These are phyloP conservation scores for Sphyrna mokarran DNA, from an alignment of 2,113 vertebrate species.

Conservation along the genomic window DNA sequence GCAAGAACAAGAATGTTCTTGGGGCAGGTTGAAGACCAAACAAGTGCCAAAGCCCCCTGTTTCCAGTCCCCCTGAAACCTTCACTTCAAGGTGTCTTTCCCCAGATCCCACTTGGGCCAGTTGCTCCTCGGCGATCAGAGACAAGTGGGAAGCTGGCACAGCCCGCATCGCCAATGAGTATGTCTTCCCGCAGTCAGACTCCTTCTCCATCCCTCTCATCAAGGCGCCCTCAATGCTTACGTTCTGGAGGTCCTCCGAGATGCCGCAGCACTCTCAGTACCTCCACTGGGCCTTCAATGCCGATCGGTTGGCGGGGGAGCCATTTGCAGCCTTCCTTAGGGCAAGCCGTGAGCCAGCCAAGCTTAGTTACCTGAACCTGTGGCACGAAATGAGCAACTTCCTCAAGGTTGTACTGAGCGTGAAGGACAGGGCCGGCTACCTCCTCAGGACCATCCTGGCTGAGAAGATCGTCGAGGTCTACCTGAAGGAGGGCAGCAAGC, in stretches of 20 bases:
- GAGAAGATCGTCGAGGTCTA: conserved; percentile 52
- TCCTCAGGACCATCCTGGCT: conserved; percentile 46
- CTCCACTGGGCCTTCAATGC: conserved; percentile 57
- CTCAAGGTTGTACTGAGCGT: conserved; percentile 44
- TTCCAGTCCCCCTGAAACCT: not conserved
- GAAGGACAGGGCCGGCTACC: conserved; percentile 46
- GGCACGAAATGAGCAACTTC: conserved; percentile 56
- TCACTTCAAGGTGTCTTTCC: not conserved
- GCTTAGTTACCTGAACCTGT: conserved; percentile 52
- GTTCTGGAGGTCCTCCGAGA: conserved; percentile 21
- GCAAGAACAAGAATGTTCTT: not conserved
- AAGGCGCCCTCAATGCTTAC: conserved; percentile 40
- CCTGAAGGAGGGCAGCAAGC: conserved; percentile 43
- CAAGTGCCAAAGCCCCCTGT: not conserved
- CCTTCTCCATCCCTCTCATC: conserved; percentile 41
- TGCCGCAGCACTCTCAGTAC: conserved; percentile 42
- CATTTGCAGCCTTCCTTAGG: conserved; percentile 52
- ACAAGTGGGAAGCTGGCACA: no score
- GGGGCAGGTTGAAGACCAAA: no score
- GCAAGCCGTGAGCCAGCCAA: conserved; percentile 33
- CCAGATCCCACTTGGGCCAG: no score
- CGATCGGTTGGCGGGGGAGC: conserved; percentile 49
- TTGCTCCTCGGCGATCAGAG: not conserved
- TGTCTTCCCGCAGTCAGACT: conserved; percentile 16
- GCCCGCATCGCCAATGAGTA: not conserved